A percentile compares a stretch with the other conserved stretches of the same genome.
These are phyloP conservation scores for Danaus plexippus DNA, from an alignment of 1,140 invertebrate genomes.

Conservation along the genomic window DNA sequence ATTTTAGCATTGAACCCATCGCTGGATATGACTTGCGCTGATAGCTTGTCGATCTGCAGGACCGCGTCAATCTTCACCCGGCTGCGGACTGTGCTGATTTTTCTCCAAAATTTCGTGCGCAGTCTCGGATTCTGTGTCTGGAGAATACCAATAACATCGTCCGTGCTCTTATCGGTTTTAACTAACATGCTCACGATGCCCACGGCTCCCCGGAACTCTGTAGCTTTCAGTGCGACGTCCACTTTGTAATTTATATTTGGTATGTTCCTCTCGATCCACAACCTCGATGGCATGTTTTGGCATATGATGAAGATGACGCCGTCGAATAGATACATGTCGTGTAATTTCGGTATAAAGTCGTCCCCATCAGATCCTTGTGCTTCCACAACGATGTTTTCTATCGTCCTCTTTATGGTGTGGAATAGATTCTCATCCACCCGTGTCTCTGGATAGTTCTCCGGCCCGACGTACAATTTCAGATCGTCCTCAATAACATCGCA, in stretches of 20 bases:
- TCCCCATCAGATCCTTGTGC: constrained; percentile 21
- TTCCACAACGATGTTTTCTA: constrained; percentile 41
- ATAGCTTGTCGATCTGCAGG: constrained; percentile 57
- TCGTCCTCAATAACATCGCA: constrained; percentile 51
- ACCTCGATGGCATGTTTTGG: constrained; percentile 31
- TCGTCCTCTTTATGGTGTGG: constrained; percentile 37
- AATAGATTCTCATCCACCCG: constrained; percentile 45
- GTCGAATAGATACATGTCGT: constrained; percentile 58
- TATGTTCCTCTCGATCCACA: constrained; percentile 43
- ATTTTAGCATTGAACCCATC: constrained; percentile 39
- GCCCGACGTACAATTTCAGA: constrained; percentile 54
- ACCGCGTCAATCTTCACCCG: constrained; percentile 44
- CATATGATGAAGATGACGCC: constrained; percentile 63
- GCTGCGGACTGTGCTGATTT: constrained; percentile 41
- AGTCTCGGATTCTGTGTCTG: constrained; percentile 55
- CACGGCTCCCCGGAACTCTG: constrained; percentile 54
- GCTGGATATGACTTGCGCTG: constrained; percentile 47
- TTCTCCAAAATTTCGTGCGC: constrained; percentile 56
- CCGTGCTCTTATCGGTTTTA: constrained; percentile 34
- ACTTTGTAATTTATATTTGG: constrained; percentile 30
- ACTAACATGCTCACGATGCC: constrained; percentile 54
- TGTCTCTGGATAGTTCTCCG: constrained; percentile 50
- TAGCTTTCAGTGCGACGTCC: constrained; percentile 38
- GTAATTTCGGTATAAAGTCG: constrained; percentile 37
- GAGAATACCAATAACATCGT: constrained; percentile 43